phyloP scores from a whole-genome alignment of 2,113 vertebrate species.

The Azemiops feae region DNA sequence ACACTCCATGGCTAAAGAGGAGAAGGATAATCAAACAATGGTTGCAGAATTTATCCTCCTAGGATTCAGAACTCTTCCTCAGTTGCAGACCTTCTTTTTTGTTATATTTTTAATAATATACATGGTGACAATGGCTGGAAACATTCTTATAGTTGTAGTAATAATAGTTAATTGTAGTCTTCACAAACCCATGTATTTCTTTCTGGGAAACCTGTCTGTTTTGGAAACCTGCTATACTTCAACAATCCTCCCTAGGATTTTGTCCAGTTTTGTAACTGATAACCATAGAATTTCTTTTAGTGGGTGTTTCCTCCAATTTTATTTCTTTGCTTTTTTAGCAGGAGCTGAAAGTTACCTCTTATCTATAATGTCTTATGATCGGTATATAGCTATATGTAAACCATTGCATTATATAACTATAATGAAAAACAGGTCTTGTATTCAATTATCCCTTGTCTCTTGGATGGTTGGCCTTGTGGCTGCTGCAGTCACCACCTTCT shows the following conservation, averaged over 20 bases:
- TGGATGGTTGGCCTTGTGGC: slow-evolving; percentile 41
- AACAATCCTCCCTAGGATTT: not conserved
- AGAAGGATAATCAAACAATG: not conserved
- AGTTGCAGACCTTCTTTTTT: not conserved
- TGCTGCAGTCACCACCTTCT: not conserved
- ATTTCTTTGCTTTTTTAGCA: slow-evolving; percentile 55
- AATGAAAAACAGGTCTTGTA: slow-evolving; percentile 47
- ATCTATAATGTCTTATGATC: slow-evolving; percentile 45
- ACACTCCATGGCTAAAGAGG: not conserved
- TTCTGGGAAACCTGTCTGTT: not conserved
- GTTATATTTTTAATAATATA: not conserved
- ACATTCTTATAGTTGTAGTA: not conserved
- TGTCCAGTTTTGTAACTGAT: not conserved
- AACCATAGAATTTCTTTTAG: slow-evolving; percentile 49
- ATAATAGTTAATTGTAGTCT: not conserved
- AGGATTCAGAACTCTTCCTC: slow-evolving; percentile 1
- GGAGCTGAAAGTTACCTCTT: slow-evolving; percentile 56
- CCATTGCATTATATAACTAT: slow-evolving; percentile 45
- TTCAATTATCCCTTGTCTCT: slow-evolving; percentile 39
- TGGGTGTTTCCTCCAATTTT: slow-evolving; percentile 61
- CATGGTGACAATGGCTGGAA: not conserved
- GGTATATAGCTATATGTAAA: slow-evolving; percentile 6
- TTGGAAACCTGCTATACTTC: slow-evolving; percentile 6
- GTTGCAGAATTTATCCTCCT: not conserved
- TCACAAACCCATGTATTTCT: slow-evolving; percentile 1